Percentiles rank a stretch among this genome's conserved stretches.
Conservation (phyloP, 1,140 invertebrate genomes). For the Halesus radiatus region DNA sequence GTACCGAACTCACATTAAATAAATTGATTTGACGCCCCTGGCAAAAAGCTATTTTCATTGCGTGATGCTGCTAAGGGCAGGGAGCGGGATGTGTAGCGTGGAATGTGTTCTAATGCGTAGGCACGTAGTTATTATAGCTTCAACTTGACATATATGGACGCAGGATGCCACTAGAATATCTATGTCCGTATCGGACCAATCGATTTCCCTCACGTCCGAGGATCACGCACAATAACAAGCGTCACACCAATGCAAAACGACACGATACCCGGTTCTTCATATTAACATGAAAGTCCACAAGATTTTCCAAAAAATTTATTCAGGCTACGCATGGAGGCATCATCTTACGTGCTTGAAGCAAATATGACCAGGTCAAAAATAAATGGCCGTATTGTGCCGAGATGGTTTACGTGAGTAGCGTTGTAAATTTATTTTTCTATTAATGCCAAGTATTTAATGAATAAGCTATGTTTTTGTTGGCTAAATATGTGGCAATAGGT, state of each 20-base stretch:
- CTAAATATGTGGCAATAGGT: background rate
- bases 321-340: constrained; percentile 1
- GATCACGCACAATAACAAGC: constrained; percentile 5
- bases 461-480: background rate
- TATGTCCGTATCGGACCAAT: background rate
- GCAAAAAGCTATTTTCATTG: too few relatives aligned
- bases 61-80: background rate
- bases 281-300: too few relatives aligned
- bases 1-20: too few relatives aligned
- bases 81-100: background rate
- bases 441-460: background rate
- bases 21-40: too few relatives aligned
- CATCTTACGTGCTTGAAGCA: constrained; percentile 10
- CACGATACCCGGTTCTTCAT: background rate
- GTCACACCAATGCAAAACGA: background rate
- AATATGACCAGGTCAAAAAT: constrained; percentile 19
- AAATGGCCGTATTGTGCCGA: constrained; percentile 12
- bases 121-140: background rate
- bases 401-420: constrained; percentile 9
- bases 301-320: background rate
- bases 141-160: constrained; percentile 29
- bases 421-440: background rate
- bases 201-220: constrained; percentile 24
- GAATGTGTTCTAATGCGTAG: constrained; percentile 3
- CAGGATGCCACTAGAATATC: constrained; percentile 27